Evolutionary conservation across 2,797 vertebrate species (phyloP).

Genomic region (Tokudaia muenninki): DNA sequence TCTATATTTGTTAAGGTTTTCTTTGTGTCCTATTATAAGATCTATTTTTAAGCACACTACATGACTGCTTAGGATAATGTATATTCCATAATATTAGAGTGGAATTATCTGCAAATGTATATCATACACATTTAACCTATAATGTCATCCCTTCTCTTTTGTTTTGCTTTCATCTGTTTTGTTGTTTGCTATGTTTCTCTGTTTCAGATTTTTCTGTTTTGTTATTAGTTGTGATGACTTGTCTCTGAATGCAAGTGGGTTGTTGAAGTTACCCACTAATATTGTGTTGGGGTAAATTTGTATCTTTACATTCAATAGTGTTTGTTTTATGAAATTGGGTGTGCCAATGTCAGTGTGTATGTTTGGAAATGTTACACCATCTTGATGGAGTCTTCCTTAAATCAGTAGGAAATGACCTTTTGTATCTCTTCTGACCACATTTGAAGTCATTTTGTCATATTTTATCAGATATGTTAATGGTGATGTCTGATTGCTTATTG

Average conservation of each 20-base stretch:
- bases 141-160: background rate
- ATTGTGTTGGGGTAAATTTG: background rate
- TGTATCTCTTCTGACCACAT: background rate
- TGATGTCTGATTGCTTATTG: background rate
- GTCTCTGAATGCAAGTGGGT: background rate
- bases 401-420: background rate
- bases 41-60: background rate
- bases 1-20: background rate
- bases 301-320: background rate
- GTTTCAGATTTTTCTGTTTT: background rate
- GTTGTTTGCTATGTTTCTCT: background rate
- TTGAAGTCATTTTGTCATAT: background rate
- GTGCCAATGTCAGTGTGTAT: background rate
- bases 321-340: background rate
- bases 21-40: background rate
- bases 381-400: background rate
- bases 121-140: background rate
- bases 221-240: background rate
- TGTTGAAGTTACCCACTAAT: background rate
- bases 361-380: background rate
- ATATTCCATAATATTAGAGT: background rate
- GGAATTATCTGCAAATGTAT: background rate
- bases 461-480: background rate
- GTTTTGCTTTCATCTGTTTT: background rate
- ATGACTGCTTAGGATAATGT: background rate